A percentile compares a stretch with the other conserved stretches of the same genome.
Evolutionary conservation across 2,888 invertebrate species (phyloP).

Genomic region (Lasioglossum calceatum): DNA sequence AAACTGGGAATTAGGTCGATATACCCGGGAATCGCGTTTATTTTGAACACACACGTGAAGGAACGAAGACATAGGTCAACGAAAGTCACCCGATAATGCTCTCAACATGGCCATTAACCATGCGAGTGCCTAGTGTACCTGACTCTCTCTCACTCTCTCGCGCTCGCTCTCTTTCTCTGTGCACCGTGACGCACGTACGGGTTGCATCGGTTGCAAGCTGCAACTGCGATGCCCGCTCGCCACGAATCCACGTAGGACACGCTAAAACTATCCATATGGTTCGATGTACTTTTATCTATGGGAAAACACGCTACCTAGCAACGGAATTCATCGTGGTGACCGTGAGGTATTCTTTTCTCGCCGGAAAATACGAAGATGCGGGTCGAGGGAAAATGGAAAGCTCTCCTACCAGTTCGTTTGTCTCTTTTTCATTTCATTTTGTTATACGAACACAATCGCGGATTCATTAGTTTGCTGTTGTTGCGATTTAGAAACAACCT

Average conservation of each 20-base stretch:
- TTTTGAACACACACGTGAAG: conserved; percentile 23
- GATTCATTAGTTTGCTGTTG: no score
- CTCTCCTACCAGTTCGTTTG: not conserved
- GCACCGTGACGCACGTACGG: conserved; percentile 15
- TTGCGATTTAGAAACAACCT: not conserved
- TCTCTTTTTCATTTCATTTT: not conserved
- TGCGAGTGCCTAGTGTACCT: conserved; percentile 13
- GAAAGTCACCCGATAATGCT: conserved; percentile 62
- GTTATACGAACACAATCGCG: no score
- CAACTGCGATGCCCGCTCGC: not conserved
- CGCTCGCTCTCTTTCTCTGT: not conserved
- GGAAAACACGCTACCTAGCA: not conserved
- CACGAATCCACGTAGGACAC: conserved; percentile 11
- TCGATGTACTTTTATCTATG: conserved; percentile 13
- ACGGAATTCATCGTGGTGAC: not conserved
- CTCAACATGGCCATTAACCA: conserved; percentile 42
- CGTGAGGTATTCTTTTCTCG: not conserved
- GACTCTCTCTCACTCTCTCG: not conserved
- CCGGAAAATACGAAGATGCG: not conserved
- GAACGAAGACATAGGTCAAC: conserved; percentile 49
- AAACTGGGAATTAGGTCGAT: conserved; percentile 39
- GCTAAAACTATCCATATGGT: conserved; percentile 16
- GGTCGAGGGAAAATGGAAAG: not conserved
- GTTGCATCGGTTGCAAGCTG: conserved; percentile 13
- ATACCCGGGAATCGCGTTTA: conserved; percentile 35